These are phyloP conservation scores for Notarius quadriscutis DNA, from an alignment of 2,113 vertebrate species.

Conservation along the genomic window DNA sequence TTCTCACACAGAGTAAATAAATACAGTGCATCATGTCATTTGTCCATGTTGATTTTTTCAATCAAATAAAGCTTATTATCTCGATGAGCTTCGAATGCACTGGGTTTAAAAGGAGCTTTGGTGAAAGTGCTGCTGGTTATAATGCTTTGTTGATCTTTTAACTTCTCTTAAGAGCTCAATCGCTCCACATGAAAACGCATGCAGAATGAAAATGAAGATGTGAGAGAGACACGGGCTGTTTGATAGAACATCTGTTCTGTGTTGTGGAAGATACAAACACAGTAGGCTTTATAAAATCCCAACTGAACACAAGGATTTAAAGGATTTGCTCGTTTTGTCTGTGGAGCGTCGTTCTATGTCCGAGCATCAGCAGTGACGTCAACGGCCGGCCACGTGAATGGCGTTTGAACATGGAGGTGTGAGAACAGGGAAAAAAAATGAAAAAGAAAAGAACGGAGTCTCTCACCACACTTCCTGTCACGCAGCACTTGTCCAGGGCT, in stretches of 20 bases:
- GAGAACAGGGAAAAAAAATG: neutral
- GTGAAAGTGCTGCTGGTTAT: neutral
- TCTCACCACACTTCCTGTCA: conserved; percentile 89
- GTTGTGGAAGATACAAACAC: neutral
- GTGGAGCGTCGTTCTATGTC: neutral
- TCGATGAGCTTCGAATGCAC: no score
- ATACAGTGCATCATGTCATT: neutral
- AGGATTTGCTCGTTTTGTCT: neutral
- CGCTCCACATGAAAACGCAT: neutral
- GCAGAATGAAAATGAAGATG: neutral
- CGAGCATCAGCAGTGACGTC: neutral
- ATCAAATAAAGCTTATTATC: neutral
- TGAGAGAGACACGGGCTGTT: neutral
- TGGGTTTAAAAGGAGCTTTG: no score
- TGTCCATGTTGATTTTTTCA: neutral
- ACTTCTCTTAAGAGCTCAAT: neutral
- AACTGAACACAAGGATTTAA: neutral
- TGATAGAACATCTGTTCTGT: neutral
- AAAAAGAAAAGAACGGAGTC: neutral
- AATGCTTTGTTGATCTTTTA: neutral
- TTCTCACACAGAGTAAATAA: neutral
- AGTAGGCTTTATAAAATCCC: neutral
- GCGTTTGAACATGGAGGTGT: neutral
- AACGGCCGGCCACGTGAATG: neutral
- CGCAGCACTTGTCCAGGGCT: conserved; percentile 75